Base-by-base conservation (phyloP, 2,888 invertebrate genomes). In the Euproctis similis region DNA sequence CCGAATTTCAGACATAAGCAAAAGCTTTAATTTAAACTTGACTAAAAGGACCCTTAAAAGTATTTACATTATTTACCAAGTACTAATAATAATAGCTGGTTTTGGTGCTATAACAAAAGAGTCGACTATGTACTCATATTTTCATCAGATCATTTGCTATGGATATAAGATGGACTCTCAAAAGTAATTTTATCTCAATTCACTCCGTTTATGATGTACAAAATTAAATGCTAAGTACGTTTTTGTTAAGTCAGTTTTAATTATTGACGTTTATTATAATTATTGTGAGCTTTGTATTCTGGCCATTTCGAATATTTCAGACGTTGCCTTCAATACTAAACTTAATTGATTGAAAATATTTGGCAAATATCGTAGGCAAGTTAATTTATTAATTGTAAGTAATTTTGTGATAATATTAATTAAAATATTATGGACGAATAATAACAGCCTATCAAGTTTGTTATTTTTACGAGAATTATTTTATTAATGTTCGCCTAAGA, bases 21-120 rank as follows among this genome's bases (percentile, higher is more conserved):
- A n/a, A n/a, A 65, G 67, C 65, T 61, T 75, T 73, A 73, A 80
- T 76, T 77, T 76, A 76, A 78, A 78, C 65, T 78, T 75, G 59
- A 68, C 63, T 70, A 58, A 63, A 66, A 68, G 60, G 63, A 42
- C 52, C 59, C 59, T 59, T 59, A 57, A 63, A 67, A 66, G 64
- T 60, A 59, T 56, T 59, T 44, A 36, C 57, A 57, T 67, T 57
- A 67, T 63, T 66, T 59, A 52, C 59, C 43, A 35, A 51, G 56
- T 45, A 52, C 24, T 30, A 23, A 62, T 62, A 46, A 59, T 51
- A 44, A 53, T 41, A 41, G 31, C 36, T 32, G 36, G 30, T 27
- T 36, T 30, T 40, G 53, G 54, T 53, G 51, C 7, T 19, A 56
- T 53, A 46, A 51, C 52, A 51, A 57, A 57, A 54, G 48, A 48